Conservation (phyloP, 2,888 invertebrate genomes). For the Drosophila putrida region DNA sequence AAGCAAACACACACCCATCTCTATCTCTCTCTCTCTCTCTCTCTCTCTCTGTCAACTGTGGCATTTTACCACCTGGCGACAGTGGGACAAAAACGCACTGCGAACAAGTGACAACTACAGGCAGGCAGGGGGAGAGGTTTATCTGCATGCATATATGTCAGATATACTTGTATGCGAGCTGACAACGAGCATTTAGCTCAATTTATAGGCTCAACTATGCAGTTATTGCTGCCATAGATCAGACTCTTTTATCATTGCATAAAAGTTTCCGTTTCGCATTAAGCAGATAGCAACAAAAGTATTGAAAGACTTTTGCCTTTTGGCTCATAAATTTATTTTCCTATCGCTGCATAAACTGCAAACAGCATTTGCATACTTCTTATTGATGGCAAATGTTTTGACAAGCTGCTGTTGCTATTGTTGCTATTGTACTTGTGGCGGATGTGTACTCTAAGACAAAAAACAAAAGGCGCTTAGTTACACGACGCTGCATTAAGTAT, state of each 20-base stretch:
- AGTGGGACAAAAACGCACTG: conserved; percentile 23
- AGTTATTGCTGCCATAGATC: conserved; percentile 47
- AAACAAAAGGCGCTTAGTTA: conserved; percentile 42
- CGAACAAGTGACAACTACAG: conserved; percentile 44
- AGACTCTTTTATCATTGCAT: conserved; percentile 55
- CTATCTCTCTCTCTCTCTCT: not conserved
- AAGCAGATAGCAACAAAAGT: conserved; percentile 39
- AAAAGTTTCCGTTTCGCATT: conserved; percentile 73
- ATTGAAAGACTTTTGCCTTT: conserved; percentile 50
- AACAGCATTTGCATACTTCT: conserved; percentile 71
- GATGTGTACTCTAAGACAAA: conserved; percentile 42
- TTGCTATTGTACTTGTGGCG: conserved; percentile 32
- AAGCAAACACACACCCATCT: conserved; percentile 1
- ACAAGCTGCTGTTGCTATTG: conserved; percentile 37
- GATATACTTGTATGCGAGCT: conserved; percentile 12
- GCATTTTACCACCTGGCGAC: conserved; percentile 41
- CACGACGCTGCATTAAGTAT: conserved; percentile 58
- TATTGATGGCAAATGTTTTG: conserved; percentile 75
- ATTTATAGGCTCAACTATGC: conserved; percentile 57
- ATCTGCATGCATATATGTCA: conserved; percentile 27
- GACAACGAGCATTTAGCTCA: conserved; percentile 31
- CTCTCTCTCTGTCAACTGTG: not conserved
- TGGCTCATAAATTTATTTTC: conserved; percentile 57
- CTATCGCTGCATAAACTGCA: conserved; percentile 42
- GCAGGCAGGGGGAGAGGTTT: conserved; percentile 29